A percentile compares a stretch with the other conserved stretches of the same genome.
These are phyloP conservation scores for Gulo gulo DNA, from an alignment of 2,113 vertebrate species.

Conservation along the genomic window DNA sequence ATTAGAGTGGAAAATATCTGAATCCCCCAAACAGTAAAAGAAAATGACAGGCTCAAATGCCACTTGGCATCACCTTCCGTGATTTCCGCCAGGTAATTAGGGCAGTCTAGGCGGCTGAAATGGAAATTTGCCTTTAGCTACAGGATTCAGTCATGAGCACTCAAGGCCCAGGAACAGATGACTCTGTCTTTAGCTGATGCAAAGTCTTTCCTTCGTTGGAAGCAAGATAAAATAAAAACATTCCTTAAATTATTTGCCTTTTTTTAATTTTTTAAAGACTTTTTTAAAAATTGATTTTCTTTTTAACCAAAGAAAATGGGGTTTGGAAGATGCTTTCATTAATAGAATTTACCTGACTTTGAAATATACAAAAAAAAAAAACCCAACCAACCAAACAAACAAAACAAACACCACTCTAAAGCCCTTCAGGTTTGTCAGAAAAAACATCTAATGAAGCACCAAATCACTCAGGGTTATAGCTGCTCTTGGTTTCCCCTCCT, in stretches of 20 bases:
- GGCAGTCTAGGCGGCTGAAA: neutral
- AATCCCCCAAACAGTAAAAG: slow-evolving; percentile 40
- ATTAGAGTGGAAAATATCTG: slow-evolving; percentile 64
- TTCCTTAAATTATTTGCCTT: neutral
- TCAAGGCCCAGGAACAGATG: neutral
- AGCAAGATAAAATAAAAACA: slow-evolving; percentile 35
- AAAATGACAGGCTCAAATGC: slow-evolving; percentile 60
- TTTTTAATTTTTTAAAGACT: neutral
- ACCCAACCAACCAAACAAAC: neutral
- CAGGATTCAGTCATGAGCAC: neutral
- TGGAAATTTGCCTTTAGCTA: slow-evolving; percentile 40
- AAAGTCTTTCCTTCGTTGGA: neutral
- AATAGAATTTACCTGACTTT: slow-evolving; percentile 22
- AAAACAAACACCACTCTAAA: neutral
- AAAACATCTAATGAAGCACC: neutral
- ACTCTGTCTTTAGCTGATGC: neutral
- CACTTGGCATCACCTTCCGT: slow-evolving; percentile 1
- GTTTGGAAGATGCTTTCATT: slow-evolving; percentile 22
- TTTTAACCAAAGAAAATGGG: slow-evolving; percentile 51
- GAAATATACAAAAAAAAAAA: neutral
- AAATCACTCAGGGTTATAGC: neutral
- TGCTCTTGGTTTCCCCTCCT: neutral
- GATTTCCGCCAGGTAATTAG: slow-evolving; percentile 65
- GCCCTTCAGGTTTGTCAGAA: neutral
- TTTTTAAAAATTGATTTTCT: neutral